These are phyloP conservation scores for Anoncus sp. DNA, from an alignment of 2,888 invertebrate species.

Conservation along the genomic window DNA sequence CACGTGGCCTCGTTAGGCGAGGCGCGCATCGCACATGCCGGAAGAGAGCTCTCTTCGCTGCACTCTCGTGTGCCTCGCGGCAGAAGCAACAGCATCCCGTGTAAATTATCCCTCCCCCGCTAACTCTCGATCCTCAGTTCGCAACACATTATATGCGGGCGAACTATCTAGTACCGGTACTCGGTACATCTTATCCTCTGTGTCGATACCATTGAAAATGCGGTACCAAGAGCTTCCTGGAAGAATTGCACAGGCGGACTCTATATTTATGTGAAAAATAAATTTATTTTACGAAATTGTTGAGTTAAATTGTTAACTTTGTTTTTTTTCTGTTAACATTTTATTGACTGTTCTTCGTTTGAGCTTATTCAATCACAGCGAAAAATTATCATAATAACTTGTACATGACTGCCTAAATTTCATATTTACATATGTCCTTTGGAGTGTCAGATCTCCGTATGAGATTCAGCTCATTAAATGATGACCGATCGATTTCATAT, in stretches of 20 bases:
- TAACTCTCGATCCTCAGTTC: conserved; percentile 38
- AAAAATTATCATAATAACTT: no score
- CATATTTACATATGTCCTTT: not conserved
- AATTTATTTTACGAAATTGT: conserved; percentile 9
- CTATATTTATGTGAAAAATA: not conserved
- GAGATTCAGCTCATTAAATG: not conserved
- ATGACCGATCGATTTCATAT: conserved; percentile 33
- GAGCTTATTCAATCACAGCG: not conserved
- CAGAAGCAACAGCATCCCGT: conserved; percentile 56
- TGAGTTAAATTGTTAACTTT: not conserved
- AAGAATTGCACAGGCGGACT: not conserved
- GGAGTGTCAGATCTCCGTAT: not conserved
- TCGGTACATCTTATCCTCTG: not conserved
- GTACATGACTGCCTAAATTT: not conserved
- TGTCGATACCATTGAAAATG: conserved; percentile 15
- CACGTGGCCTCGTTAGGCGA: conserved; percentile 68
- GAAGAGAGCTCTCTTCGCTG: conserved; percentile 54
- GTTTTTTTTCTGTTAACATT: no score
- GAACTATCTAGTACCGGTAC: conserved; percentile 30
- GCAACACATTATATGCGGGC: conserved; percentile 33
- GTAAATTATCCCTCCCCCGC: conserved; percentile 56
- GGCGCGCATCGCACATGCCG: conserved; percentile 65
- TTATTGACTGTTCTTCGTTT: not conserved
- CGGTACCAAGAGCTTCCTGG: not conserved
- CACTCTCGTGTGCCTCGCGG: conserved; percentile 39